phyloP scores from a whole-genome alignment of 2,113 vertebrate genomes.

The Cyanocitta stelleri region DNA sequence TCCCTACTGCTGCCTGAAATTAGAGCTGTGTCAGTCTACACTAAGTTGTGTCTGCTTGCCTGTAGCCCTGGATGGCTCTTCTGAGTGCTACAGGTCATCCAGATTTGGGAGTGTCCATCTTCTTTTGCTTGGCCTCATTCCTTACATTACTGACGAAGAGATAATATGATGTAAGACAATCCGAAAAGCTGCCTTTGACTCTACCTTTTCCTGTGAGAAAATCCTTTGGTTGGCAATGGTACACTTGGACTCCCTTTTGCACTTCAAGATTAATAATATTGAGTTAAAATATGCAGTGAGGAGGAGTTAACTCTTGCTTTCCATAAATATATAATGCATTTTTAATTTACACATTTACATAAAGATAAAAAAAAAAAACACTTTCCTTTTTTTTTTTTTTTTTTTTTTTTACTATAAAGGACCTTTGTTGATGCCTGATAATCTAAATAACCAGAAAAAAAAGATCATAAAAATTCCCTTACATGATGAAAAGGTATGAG shows the following conservation, averaged over 20 bases:
- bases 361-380: background rate
- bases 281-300: background rate
- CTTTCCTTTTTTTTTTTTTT: background rate
- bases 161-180: accelerated
- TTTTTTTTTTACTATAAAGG: background rate
- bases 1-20: background rate
- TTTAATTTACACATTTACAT: background rate
- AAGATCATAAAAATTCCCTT: background rate
- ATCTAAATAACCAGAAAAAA: background rate
- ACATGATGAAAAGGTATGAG: background rate
- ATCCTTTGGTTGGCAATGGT: background rate
- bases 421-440: background rate
- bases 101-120: background rate
- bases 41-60: background rate
- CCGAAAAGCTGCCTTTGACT: background rate
- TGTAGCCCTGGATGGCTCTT: background rate
- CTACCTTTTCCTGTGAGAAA: background rate
- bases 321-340: background rate
- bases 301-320: background rate
- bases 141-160: background rate
- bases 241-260: background rate
- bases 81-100: background rate
- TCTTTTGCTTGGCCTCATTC: background rate
- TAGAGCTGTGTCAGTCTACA: background rate
- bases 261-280: background rate